Evolutionary conservation across 2,797 vertebrate species (phyloP).

Genomic region (Alca torda): DNA sequence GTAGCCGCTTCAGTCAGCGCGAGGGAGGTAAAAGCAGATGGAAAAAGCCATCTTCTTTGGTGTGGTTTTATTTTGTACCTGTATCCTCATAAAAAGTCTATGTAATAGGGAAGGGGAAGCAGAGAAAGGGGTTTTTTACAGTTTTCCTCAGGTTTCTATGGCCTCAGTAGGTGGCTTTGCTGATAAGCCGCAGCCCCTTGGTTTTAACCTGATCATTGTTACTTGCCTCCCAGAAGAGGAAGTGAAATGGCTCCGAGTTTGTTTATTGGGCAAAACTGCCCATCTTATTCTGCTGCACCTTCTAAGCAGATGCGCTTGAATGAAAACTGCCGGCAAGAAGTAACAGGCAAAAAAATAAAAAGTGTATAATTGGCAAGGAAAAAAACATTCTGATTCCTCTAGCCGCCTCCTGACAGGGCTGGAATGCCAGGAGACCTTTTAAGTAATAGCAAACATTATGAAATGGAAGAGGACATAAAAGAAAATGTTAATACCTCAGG

Average conservation of each 20-base stretch:
- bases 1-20: neutral
- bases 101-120: neutral
- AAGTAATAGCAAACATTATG: slow-evolving; percentile 11
- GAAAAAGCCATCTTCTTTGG: neutral
- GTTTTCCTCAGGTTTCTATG: neutral
- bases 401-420: neutral
- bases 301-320: neutral
- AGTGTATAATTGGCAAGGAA: neutral
- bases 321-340: neutral
- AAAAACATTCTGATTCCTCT: neutral
- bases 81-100: fast-evolving
- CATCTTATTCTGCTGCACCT: neutral
- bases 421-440: slow-evolving; percentile 11
- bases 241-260: neutral
- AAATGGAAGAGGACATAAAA: slow-evolving; percentile 25
- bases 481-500: slow-evolving; percentile 17
- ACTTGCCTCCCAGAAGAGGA: neutral
- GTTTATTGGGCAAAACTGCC: neutral
- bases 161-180: neutral
- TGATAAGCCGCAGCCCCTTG: fast-evolving
- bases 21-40: neutral
- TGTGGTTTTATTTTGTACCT: neutral
- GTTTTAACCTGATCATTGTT: neutral
- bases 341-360: neutral
- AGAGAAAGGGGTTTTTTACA: neutral